phyloP scores from a whole-genome alignment of 2,113 vertebrate species.

The Sapajus apella region DNA sequence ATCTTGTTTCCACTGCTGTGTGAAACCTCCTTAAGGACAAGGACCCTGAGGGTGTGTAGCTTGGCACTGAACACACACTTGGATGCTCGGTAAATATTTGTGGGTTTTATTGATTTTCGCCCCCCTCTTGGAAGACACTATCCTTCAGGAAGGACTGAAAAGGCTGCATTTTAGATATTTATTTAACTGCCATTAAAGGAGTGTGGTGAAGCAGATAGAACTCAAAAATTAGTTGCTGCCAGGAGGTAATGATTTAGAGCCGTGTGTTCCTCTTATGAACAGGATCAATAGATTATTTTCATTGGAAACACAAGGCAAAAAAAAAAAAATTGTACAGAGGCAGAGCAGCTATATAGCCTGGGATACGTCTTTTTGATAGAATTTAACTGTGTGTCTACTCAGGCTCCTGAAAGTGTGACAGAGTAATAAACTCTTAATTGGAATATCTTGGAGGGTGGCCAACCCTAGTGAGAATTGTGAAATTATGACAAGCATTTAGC shows the following conservation, averaged over 20 bases:
- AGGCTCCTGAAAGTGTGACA: constrained; percentile 49
- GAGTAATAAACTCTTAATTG: constrained; percentile 69
- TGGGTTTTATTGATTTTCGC: constrained; percentile 39
- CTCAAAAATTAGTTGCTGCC: constrained; percentile 81
- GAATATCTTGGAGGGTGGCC: constrained; percentile 71
- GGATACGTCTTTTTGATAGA: constrained; percentile 44
- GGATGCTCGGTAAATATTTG: neutral
- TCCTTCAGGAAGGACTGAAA: constrained; percentile 30
- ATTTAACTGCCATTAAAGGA: constrained; percentile 75
- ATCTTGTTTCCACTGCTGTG: neutral
- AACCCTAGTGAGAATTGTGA: constrained; percentile 54
- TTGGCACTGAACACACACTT: neutral
- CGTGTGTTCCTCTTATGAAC: constrained; percentile 74
- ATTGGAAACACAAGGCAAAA: constrained; percentile 64
- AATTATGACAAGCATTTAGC: constrained; percentile 59
- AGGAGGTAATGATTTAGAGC: constrained; percentile 80
- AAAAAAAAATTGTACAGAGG: neutral
- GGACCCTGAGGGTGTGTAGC: neutral
- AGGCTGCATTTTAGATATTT: constrained; percentile 58
- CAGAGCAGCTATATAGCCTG: constrained; percentile 46
- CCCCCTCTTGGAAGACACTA: neutral
- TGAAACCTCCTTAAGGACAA: neutral
- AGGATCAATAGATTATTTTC: constrained; percentile 83
- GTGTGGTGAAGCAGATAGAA: constrained; percentile 79
- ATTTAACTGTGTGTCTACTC: constrained; percentile 41